Evolutionary conservation across 2,888 invertebrate genomes (phyloP).

Genomic region (Tenthredo scrophulariae): DNA sequence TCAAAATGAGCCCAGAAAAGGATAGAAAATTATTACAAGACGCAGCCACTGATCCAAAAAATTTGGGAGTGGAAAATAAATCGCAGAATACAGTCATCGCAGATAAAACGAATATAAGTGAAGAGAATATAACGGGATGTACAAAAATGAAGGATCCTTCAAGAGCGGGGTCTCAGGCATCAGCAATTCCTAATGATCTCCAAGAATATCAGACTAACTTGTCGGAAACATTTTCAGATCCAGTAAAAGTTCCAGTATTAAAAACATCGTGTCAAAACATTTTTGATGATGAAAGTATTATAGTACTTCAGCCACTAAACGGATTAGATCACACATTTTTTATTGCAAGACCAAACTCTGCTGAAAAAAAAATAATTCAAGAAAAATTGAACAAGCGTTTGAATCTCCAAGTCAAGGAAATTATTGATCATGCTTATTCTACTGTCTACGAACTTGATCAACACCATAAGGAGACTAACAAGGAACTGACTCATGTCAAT

Average conservation of each 20-base stretch:
- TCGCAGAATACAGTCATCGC: conserved; percentile 1
- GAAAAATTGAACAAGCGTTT: conserved; percentile 35
- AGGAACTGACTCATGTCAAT: neutral
- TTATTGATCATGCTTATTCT: neutral
- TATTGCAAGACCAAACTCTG: conserved; percentile 14
- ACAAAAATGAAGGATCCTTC: neutral
- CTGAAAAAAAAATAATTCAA: conserved; percentile 1
- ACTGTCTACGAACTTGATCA: neutral
- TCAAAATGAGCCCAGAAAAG: neutral
- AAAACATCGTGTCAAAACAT: neutral
- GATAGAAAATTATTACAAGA: neutral
- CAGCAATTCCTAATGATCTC: neutral
- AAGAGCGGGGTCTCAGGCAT: neutral
- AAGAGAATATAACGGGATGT: neutral
- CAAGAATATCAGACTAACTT: neutral
- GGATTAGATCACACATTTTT: conserved; percentile 33
- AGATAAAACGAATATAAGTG: neutral
- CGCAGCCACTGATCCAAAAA: neutral
- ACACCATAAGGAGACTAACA: neutral
- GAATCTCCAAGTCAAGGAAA: neutral
- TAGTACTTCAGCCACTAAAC: conserved; percentile 39
- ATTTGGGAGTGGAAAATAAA: conserved; percentile 18
- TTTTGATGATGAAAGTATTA: neutral
- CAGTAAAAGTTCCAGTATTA: neutral
- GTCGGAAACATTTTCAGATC: neutral